Conservation (phyloP, 2,113 vertebrate species). For the Mesoclemmys tuberculata region DNA sequence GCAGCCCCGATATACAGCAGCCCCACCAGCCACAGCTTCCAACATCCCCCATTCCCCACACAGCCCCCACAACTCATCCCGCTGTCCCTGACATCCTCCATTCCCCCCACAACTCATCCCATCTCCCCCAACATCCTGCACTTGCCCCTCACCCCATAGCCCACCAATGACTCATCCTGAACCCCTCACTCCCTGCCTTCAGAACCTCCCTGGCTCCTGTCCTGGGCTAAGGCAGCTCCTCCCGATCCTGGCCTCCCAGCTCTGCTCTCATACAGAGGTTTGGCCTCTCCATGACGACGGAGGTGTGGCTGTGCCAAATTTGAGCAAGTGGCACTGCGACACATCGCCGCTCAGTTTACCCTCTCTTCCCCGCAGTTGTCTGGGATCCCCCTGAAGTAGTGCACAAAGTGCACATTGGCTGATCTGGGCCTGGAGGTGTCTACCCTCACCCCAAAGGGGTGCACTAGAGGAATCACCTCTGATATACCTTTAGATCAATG, state of each 20-base stretch:
- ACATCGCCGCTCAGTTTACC: too few relatives aligned
- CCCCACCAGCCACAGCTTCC: background rate
- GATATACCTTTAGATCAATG: too few relatives aligned
- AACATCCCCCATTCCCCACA: background rate
- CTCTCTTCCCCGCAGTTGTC: too few relatives aligned
- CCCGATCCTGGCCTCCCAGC: background rate
- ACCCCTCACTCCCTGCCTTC: background rate
- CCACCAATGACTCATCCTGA: background rate
- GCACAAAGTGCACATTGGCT: too few relatives aligned
- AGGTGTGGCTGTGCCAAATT: too few relatives aligned
- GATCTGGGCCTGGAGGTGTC: too few relatives aligned
- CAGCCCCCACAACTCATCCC: background rate
- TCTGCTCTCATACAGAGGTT: too few relatives aligned
- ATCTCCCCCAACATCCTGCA: background rate
- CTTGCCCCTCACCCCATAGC: background rate
- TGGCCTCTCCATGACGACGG: too few relatives aligned
- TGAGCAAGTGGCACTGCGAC: too few relatives aligned
- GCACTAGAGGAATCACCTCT: too few relatives aligned
- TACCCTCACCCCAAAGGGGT: too few relatives aligned
- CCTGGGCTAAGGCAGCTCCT: background rate
- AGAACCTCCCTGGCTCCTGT: background rate
- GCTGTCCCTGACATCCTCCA: background rate
- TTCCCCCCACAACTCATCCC: background rate
- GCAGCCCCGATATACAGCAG: background rate
- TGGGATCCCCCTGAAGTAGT: too few relatives aligned